Evolutionary conservation across 2,113 vertebrate species (phyloP), one percentile per base, ranked within the genome.

Genomic region (Protobothrops mucrosquamatus): DNA sequence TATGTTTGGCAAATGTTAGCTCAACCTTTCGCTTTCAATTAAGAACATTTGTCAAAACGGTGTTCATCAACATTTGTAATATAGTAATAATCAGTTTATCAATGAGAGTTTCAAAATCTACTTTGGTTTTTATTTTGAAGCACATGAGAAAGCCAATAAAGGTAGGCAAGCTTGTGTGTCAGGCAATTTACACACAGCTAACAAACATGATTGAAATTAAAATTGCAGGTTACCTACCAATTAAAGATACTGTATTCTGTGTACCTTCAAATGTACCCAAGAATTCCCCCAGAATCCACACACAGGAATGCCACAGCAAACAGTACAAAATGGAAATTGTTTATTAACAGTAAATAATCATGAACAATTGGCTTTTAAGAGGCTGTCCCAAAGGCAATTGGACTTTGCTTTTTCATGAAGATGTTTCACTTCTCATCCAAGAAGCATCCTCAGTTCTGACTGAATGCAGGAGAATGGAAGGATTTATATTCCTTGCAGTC

Each of bases 11-110:
- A 94, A 3, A 24, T 85, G 34, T 86, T 12, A 90, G 0, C 7
- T 86, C 34, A 61, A n/a, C 87, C 10, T 92, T 18, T 51, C 56
- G 89, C 1, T 18, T 92, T 91, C 54, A 56, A 24, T 88, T 34
- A 56, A n/a, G 52, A 88, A 88, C 52, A 55, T 39, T 43, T 43
- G 34, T 89, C n/a, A 88, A 20, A 88, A 88, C 6, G 81, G 39
- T 94, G 92, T 6, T 54, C 2, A 81, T 55, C 90, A 24, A 92
- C 57, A 93, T 69, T 69, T 95, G 22, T 93, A 93, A 94, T 6
- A 57, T 90, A 81, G 46, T 59, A 46, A 54, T 0, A 85, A 43
- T 59, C 59, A 88, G 18, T 48, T 92, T 51, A 57, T 10, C 10
- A 20, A 20, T 81, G 10, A n/a, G 22, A 5, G 24, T 85, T 74